Conservation (phyloP, 1,140 invertebrate species). For the Trichonephila inaurata region DNA sequence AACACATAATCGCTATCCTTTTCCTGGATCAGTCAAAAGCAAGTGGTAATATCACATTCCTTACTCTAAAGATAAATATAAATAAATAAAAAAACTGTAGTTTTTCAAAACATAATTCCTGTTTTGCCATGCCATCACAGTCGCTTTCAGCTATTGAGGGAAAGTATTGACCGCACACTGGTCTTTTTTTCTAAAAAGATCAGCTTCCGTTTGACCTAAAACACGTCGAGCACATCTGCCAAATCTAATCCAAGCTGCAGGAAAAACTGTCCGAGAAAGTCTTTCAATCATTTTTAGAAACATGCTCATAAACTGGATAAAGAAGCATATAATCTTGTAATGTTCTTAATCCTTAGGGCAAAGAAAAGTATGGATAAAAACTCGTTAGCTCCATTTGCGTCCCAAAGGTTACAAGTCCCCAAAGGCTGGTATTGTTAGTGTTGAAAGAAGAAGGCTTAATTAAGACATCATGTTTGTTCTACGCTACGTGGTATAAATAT, state of each 20-base stretch:
- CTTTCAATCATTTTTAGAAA: not conserved
- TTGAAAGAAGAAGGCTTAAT: not conserved
- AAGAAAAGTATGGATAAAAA: not conserved
- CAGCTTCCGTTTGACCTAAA: slow-evolving; percentile 6
- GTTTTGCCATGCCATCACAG: not conserved
- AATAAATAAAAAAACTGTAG: slow-evolving; percentile 6
- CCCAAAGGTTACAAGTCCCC: not conserved
- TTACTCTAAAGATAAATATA: too few species aligned
- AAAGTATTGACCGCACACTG: not conserved
- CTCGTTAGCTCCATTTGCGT: not conserved
- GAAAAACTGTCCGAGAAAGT: slow-evolving; percentile 23
- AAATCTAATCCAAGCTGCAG: not conserved
- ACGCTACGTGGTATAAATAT: not conserved
- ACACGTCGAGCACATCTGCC: slow-evolving; percentile 1
- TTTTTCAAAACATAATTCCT: not conserved
- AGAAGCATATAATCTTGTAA: not conserved
- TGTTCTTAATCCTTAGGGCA: not conserved
- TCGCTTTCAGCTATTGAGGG: not conserved
- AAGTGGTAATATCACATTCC: not conserved
- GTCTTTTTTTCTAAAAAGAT: not conserved
- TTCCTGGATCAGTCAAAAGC: not conserved
- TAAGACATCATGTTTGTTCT: not conserved
- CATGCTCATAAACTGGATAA: not conserved
- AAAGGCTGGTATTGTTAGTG: not conserved
- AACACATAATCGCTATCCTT: not conserved